phyloP scores from a whole-genome alignment of 2,113 vertebrate genomes.

The Grammomys surdaster region DNA sequence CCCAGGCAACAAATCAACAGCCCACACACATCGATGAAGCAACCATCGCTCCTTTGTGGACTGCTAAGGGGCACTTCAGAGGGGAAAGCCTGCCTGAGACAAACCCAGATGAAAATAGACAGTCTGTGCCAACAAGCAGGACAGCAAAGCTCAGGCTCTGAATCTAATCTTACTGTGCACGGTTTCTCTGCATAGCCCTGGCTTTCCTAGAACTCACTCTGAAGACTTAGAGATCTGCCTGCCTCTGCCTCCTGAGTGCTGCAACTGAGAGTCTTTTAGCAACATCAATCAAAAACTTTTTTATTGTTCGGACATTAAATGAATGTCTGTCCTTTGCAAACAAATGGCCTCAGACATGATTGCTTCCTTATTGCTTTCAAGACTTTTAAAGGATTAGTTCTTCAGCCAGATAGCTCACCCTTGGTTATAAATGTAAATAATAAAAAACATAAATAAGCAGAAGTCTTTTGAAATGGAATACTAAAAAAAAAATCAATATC shows the following conservation, averaged over 20 bases:
- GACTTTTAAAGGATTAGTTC: conserved; percentile 27
- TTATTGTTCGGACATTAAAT: conserved; percentile 14
- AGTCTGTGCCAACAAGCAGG: not conserved
- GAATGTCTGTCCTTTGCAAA: conserved; percentile 18
- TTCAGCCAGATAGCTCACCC: not conserved
- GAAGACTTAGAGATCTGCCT: not conserved
- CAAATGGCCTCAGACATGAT: not conserved
- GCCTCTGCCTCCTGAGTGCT: not conserved
- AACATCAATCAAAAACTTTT: conserved; percentile 8
- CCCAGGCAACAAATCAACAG: not conserved
- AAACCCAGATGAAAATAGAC: not conserved
- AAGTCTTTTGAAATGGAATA: conserved; percentile 56
- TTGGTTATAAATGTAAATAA: conserved; percentile 35
- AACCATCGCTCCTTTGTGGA: not conserved
- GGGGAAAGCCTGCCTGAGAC: not conserved
- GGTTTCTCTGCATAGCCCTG: not conserved
- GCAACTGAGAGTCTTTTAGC: not conserved
- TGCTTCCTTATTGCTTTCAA: conserved; percentile 8
- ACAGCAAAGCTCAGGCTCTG: not conserved
- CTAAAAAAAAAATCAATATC: conserved; percentile 32
- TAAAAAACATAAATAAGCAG: not conserved
- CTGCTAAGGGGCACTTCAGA: not conserved
- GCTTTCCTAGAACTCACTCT: not conserved
- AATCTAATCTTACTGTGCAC: not conserved
- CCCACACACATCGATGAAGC: not conserved